Evolutionary conservation across 2,888 invertebrate species (phyloP), one percentile per base, ranked within the genome.

Genomic region (Cheilosia grossa): DNA sequence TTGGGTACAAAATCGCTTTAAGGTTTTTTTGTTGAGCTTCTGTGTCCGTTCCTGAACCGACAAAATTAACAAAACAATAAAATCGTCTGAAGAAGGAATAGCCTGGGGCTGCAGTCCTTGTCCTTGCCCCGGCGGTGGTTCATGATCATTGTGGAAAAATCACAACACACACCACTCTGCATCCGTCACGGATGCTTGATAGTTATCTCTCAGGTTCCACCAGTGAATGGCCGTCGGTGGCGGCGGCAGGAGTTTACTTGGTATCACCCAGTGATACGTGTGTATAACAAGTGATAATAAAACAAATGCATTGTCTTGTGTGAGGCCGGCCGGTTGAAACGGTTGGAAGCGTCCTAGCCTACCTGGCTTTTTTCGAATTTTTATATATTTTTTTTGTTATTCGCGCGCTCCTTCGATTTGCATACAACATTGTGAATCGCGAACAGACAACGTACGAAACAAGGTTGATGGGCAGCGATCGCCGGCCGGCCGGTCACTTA

Each of bases 251-350:
- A 40, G 40, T 64, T 59, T 51, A 24, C 40, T 17, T 66, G 56
- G 75, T 85, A 75, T 75, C 81, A 85, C 66, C 80, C 70, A 42
- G 75, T 44, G 80, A 74, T 85, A 85, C 81, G 81, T 75, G 85
- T 85, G 81, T 77, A 77, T 24, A 85, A 81, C 81, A 77, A 75
- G 81, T 85, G 85, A 85, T 85, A 85, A 72, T 77, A 77, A 85
- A 85, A 61, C 75, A 66, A 81, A 85, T 81, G 66, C 75, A 85
- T 85, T 85, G 85, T 85, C 81, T 85, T 80, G 53, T 42, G 15
- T 70, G 6, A 51, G 64, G 64, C 67, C 64, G 82, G 44, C 59
- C 82, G 53, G 70, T 53, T 63, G 80, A 61, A 80, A 74, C 21
- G 44, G 64, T 53, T 58, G 80, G 54, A 73, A 74, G 15, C 63